Evolutionary conservation across 2,113 vertebrate species (phyloP), one percentile per base, ranked within the genome.

Genomic region (Hypanus sabinus): DNA sequence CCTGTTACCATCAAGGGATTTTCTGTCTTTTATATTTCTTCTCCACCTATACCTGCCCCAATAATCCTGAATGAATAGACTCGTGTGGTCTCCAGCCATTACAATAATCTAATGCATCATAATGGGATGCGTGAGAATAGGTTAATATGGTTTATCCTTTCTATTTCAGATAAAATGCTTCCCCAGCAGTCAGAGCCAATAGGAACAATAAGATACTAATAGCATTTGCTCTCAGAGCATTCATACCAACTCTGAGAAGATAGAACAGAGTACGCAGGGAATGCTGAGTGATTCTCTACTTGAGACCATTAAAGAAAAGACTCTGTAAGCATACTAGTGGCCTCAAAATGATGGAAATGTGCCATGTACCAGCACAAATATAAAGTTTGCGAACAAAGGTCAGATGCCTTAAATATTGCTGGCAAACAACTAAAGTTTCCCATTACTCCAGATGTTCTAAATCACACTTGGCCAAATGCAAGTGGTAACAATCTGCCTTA

Each of bases 391-490:
- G 68, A 71, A 71, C 90, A 71, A 92, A 92, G 90, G 90, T 92
- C 90, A 71, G 33, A 68, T 71, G 90, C 36, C 90, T 71, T 62
- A 92, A 92, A 68, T 18, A 71, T 92, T 92, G 65, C 95, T 94
- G 94, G 94, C 94, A 62, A 0, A 90, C 88, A 94, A 93, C 94
- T 93, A 94, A 95, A 94, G 94, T 94, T 0, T 0, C 94, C 83
- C 94, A 94, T 94, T 0, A 0, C 94, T 94, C 96, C 97, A 97
- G 97, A 97, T 97, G 97, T 96, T 96, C 94, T 81, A 94, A 95
- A 96, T 97, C 96, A 95, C 96, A 96, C 96, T 96, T 95, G 96
- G 95, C 95, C 96, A 96, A 96, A 95, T 96, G 96, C 96, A 96
- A 96, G 96, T 95, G 95, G 96, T 96, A 95, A 94, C 95, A 95